phyloP scores from a whole-genome alignment of 2,888 invertebrate genomes.

The Caenorhabditis virilis region DNA sequence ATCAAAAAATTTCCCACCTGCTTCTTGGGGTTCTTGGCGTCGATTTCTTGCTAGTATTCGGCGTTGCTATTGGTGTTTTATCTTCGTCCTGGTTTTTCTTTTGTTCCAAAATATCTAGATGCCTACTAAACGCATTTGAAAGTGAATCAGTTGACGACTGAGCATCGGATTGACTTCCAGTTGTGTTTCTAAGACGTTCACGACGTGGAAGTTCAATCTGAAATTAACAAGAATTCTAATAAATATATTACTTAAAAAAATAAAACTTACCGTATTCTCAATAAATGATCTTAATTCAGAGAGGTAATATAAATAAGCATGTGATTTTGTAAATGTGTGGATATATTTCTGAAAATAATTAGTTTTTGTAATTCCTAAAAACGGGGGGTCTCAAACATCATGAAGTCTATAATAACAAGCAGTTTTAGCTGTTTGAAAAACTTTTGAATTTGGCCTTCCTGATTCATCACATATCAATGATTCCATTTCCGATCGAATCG shows the following conservation, averaged over 20 bases:
- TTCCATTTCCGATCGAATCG: conserved; percentile 82
- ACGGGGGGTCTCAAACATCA: too few relatives aligned
- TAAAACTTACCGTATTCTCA: conserved; percentile 23
- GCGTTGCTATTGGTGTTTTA: conserved; percentile 13
- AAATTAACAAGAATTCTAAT: not conserved
- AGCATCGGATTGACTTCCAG: conserved; percentile 12
- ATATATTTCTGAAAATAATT: conserved; percentile 33
- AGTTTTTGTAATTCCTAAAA: too few relatives aligned
- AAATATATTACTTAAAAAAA: not conserved
- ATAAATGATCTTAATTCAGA: conserved; percentile 23
- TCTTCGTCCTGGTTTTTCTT: conserved; percentile 20
- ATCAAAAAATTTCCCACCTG: conserved; percentile 1
- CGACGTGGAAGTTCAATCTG: conserved; percentile 28
- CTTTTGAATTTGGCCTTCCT: conserved; percentile 45
- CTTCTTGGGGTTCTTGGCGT: conserved; percentile 27
- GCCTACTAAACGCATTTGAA: conserved; percentile 18
- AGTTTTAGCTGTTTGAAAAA: conserved; percentile 26
- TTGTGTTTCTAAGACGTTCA: conserved; percentile 3
- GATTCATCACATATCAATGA: conserved; percentile 76
- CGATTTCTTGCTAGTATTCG: conserved; percentile 15
- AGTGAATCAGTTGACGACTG: conserved; percentile 34
- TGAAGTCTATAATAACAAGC: conserved; percentile 19
- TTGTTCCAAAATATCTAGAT: conserved; percentile 24
- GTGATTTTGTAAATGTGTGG: conserved; percentile 13
- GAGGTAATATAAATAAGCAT: conserved; percentile 20